Conservation (phyloP, 2,113 vertebrate genomes). For the Dolichotis patagonum region DNA sequence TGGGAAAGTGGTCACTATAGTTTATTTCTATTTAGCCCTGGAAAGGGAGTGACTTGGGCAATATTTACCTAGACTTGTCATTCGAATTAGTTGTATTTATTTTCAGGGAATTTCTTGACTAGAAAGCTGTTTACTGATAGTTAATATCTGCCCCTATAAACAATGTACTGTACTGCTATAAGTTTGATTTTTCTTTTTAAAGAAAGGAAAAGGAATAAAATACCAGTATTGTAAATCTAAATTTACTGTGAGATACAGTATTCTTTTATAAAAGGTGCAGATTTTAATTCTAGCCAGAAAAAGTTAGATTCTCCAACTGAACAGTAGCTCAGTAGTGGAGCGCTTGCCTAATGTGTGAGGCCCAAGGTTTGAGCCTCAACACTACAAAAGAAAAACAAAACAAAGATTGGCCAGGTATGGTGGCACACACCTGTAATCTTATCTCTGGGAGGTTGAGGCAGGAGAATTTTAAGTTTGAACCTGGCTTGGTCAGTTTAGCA, state of each 20-base stretch:
- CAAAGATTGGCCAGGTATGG: neutral
- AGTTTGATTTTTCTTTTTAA: neutral
- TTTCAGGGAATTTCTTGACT: conserved; percentile 60
- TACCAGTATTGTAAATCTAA: conserved; percentile 37
- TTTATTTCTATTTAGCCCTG: conserved; percentile 56
- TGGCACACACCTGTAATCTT: neutral
- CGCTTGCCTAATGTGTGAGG: neutral
- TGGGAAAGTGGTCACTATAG: neutral
- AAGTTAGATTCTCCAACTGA: neutral
- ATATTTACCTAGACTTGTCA: conserved; percentile 37
- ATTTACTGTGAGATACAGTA: neutral
- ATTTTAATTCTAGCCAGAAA: conserved; percentile 22
- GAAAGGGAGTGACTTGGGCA: neutral
- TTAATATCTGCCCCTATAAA: conserved; percentile 19
- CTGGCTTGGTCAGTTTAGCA: neutral
- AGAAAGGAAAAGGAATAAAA: conserved; percentile 1
- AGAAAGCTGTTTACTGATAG: conserved; percentile 28
- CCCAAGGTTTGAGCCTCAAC: neutral
- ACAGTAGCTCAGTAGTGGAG: neutral
- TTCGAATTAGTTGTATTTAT: conserved; percentile 50
- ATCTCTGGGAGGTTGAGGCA: neutral
- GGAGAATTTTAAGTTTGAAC: neutral
- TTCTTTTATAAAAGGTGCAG: conserved; percentile 20
- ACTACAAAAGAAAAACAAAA: neutral
- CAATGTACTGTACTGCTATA: neutral